phyloP scores from a whole-genome alignment of 2,888 invertebrate species.

The Choristoneura rosaceana region DNA sequence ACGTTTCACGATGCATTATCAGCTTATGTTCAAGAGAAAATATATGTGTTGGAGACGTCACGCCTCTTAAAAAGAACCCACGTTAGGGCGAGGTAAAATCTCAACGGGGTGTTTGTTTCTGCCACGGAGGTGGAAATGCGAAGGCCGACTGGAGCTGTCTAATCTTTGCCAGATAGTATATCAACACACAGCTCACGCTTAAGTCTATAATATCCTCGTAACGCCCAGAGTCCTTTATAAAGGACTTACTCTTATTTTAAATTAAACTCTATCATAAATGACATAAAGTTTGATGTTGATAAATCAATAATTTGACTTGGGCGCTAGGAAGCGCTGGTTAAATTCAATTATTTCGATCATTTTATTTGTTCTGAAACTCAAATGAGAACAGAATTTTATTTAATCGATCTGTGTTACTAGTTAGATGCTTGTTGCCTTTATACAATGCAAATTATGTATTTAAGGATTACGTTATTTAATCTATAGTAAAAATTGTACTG shows the following conservation, averaged over 20 bases:
- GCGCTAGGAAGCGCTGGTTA: too few relatives aligned
- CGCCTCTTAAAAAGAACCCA: constrained; percentile 39
- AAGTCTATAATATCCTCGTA: constrained; percentile 2
- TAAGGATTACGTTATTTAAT: too few relatives aligned
- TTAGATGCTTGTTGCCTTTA: background rate
- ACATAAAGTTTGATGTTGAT: too few relatives aligned
- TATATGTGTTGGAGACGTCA: constrained; percentile 40
- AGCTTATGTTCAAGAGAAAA: constrained; percentile 42
- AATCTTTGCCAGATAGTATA: background rate
- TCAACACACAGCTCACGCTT: background rate
- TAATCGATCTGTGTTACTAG: background rate
- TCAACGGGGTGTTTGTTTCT: constrained; percentile 13
- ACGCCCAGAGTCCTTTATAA: too few relatives aligned
- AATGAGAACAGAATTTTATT: background rate
- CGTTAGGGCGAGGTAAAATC: constrained; percentile 27
- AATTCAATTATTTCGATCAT: constrained; percentile 2
- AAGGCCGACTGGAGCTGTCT: constrained; percentile 5
- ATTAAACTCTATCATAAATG: too few relatives aligned
- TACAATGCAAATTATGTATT: background rate
- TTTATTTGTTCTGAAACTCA: constrained; percentile 1
- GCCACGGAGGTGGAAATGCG: constrained; percentile 14
- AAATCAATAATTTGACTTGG: too few relatives aligned
- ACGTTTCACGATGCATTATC: constrained; percentile 42
- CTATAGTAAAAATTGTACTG: too few relatives aligned
- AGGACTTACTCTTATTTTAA: too few relatives aligned